Evolutionary conservation across 2,113 vertebrate species (phyloP), one percentile per base, ranked within the genome.

Genomic region (Ursus arctos): DNA sequence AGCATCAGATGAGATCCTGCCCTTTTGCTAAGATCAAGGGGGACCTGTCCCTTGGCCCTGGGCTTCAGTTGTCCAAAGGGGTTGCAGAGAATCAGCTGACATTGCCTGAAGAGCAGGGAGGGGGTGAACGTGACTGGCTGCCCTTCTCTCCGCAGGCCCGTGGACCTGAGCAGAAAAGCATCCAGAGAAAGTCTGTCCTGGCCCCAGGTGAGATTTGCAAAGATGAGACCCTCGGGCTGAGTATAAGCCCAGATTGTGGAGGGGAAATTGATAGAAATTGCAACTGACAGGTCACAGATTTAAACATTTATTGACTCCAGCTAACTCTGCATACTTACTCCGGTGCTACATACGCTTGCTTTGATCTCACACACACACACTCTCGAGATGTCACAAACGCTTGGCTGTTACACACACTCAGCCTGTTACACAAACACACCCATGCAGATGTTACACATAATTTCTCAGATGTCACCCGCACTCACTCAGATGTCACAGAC

Each of bases 231-330:
- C 51, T 96, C 69, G 4, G 81, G 97, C 91, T 88, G 43, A 95
- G 7, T 72, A 40, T 90, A 95, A 94, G 65, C 79, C 90, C 95
- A 98, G 95, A 97, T 83, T 97, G 98, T 95, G 65, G 96, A 94
- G 88, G 40, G 74, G n/a, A 96, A 97, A 95, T 86, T 97, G 98
- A 98, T 96, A 92, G 71, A 97, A 97, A 98, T 98, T 95, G 91
- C 84, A 97, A 96, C 95, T 97, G 98, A 98, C 98, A 98, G 97
- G 94, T 91, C 95, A 85, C 98, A 98, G 97, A 97, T 96, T 98
- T 97, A 97, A 98, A 98, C 98, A 98, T 98, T 98, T 98, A 98
- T 98, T 98, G 98, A 98, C 97, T 98, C 97, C 81, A 82, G 93
- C 96, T 97, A 98, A 96, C 95, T 93, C 90, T 83, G 96, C 98